Conservation (phyloP, 2,113 vertebrate species). For the Indicator maculatus region DNA sequence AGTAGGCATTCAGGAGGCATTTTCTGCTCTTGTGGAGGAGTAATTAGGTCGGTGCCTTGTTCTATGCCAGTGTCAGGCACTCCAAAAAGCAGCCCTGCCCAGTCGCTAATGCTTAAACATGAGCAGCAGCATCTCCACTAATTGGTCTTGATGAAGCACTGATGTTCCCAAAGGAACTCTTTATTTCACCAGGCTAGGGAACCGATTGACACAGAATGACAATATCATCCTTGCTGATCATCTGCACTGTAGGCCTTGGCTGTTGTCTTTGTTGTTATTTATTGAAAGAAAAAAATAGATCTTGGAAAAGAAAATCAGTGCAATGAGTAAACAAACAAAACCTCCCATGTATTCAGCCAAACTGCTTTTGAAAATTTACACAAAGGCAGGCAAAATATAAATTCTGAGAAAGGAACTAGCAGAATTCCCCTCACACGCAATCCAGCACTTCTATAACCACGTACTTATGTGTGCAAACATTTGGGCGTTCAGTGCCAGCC, state of each 20-base stretch:
- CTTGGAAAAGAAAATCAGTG: constrained; percentile 62
- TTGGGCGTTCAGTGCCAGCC: background rate
- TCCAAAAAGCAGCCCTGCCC: constrained; percentile 79
- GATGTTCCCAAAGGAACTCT: constrained; percentile 77
- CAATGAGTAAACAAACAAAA: constrained; percentile 63
- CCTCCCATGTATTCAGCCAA: constrained; percentile 40
- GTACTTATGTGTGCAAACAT: background rate
- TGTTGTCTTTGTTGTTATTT: constrained; percentile 62
- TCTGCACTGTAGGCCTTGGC: constrained; percentile 39
- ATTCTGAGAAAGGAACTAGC: constrained; percentile 66
- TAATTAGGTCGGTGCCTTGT: constrained; percentile 84
- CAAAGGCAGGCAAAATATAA: constrained; percentile 68
- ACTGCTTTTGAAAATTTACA: constrained; percentile 70
- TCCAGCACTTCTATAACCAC: constrained; percentile 18
- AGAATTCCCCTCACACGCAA: constrained; percentile 57
- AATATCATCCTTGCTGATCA: constrained; percentile 72
- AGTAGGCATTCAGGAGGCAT: constrained; percentile 80
- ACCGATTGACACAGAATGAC: constrained; percentile 70
- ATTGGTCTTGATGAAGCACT: constrained; percentile 81
- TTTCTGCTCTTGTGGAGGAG: constrained; percentile 80
- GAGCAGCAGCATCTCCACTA: constrained; percentile 80
- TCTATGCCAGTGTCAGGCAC: constrained; percentile 76
- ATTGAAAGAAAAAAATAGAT: constrained; percentile 66
- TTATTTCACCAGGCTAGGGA: constrained; percentile 75
- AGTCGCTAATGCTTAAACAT: constrained; percentile 79